Base-by-base conservation (phyloP, 37 sponge, comb jelly and placozoan genomes). In the Halisarca cf. caerulea region DNA sequence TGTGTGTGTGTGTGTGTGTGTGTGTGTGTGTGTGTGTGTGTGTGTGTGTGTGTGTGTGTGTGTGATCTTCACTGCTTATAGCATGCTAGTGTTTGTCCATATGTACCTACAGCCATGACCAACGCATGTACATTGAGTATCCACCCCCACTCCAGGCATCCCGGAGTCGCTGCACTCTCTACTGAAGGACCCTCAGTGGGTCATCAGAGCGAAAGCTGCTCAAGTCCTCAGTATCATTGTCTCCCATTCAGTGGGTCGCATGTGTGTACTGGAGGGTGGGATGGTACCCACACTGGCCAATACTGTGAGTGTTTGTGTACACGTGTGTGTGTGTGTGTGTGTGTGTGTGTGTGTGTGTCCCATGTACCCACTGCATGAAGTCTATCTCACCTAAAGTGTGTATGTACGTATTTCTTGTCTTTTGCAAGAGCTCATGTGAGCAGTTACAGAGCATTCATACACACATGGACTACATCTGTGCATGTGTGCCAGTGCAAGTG, bases 221-320 rank as follows among this genome's bases (percentile, higher is more conserved):
- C 82, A 87, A 43, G 88, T 87, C 24, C 51, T 87, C 28, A 80
- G 60, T 27, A 87, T 82, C 7, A 62, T 80, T 24, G 73, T 74
- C 15, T 72, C 73, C 32, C 88, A 87, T 54, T 66, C 88, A 0
- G 68, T 87, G 28, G 88, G 88, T 4, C 55, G 88, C 11, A 70
- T 41, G 14, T 30, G 72, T 15, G 59, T 87, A 8, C 64, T 87
- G 37, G 82, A 87, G 45, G 45, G 45, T 25, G 77, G 45, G 45
- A 74, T 74, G 77, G 25, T 74, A 41, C 77, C 77, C 21, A 74
- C 77, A 23, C 25, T 74, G 25, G 77, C 77, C 20, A 17, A 34
- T 68, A 34, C 30, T 68, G 69, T 68, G 69, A 34, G 69, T n/a
- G 27, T 68, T 18, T 68, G 32, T 30, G 69, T 68, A 34, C 30